Evolutionary conservation across 2,888 invertebrate species (phyloP).

Genomic region (Nowickia ferox): DNA sequence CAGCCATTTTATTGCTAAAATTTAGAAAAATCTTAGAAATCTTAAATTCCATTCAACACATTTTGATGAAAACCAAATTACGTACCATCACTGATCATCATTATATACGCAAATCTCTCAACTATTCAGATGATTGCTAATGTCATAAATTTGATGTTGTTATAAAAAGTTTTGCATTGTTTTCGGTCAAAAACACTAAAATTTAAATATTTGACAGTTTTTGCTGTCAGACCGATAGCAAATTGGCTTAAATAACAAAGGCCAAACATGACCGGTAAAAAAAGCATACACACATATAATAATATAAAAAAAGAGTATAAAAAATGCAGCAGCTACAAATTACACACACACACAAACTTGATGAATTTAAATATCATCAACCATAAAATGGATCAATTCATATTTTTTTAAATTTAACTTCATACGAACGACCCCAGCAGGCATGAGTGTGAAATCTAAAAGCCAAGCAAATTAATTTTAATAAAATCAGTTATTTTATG

Average conservation of each 20-base stretch:
- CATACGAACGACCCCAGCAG: slow-evolving; percentile 24
- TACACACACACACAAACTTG: background rate
- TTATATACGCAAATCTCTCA: slow-evolving; percentile 53
- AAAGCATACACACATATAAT: slow-evolving; percentile 5
- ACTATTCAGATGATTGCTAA: slow-evolving; percentile 31
- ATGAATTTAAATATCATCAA: slow-evolving; percentile 27
- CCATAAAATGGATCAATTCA: slow-evolving; percentile 46
- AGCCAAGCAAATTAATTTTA: slow-evolving; percentile 6
- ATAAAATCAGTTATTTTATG: slow-evolving; percentile 48
- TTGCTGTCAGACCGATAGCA: background rate
- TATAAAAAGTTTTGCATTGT: slow-evolving; percentile 46
- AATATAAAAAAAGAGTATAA: slow-evolving; percentile 12
- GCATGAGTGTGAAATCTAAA: slow-evolving; percentile 58
- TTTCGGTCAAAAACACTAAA: slow-evolving; percentile 61
- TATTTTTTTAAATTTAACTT: slow-evolving; percentile 16
- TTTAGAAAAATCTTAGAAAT: too few relatives aligned
- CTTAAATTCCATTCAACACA: background rate
- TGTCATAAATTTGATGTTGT: slow-evolving; percentile 41
- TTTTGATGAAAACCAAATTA: slow-evolving; percentile 46
- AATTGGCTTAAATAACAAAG: slow-evolving; percentile 9
- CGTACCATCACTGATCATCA: slow-evolving; percentile 27
- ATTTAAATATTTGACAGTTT: slow-evolving; percentile 25
- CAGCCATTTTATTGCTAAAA: too few relatives aligned
- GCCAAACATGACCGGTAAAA: slow-evolving; percentile 23
- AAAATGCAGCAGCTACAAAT: slow-evolving; percentile 38